Evolutionary conservation across 2,888 invertebrate genomes (phyloP).

Genomic region (Hartigia nigra): DNA sequence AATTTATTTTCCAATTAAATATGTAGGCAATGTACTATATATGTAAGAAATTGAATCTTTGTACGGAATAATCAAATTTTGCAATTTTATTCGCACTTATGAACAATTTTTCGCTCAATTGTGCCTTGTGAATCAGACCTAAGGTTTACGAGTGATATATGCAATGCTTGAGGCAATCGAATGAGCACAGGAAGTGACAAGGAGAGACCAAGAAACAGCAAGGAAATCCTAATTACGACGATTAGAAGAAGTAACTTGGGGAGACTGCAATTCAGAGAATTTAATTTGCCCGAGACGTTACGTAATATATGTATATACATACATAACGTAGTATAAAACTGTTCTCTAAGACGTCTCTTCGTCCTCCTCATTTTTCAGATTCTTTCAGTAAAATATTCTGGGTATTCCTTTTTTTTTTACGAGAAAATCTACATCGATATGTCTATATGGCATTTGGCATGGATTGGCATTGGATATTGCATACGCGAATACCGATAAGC

Average conservation of each 20-base stretch:
- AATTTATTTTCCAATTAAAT: background rate
- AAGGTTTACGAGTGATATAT: background rate
- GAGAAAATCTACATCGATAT: background rate
- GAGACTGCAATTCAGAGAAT: background rate
- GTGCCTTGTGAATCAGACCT: background rate
- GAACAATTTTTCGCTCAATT: background rate
- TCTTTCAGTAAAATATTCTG: background rate
- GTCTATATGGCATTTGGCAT: background rate
- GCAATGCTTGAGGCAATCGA: background rate
- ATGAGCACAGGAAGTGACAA: conserved; percentile 27
- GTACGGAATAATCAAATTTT: background rate
- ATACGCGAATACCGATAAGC: background rate
- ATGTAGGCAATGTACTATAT: background rate
- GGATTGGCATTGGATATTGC: background rate
- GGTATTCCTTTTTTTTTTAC: background rate
- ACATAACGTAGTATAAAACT: background rate
- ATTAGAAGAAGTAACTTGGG: background rate
- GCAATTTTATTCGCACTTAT: background rate
- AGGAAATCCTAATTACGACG: conserved; percentile 31
- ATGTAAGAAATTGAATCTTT: background rate
- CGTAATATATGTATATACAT: background rate
- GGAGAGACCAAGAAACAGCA: conserved; percentile 9
- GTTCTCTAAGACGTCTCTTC: background rate
- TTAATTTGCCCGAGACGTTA: background rate
- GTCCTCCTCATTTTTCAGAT: background rate